Conservation (phyloP, 2,113 vertebrate genomes). For the Seriola quinqueradiata region DNA sequence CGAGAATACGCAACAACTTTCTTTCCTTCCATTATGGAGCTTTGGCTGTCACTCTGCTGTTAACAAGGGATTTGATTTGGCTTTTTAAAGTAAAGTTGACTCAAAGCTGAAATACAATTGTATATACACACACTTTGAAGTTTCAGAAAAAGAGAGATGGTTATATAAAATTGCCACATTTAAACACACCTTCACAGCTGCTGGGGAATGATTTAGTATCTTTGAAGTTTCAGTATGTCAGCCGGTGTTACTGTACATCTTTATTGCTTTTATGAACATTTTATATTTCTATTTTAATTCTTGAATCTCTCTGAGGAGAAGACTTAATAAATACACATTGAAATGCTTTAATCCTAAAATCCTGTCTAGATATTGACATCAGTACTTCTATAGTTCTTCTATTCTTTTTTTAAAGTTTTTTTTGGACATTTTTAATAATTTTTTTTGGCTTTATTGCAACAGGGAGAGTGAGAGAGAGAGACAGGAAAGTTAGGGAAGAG, state of each 20-base stretch:
- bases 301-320: neutral
- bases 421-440: too few species aligned
- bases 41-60: constrained; percentile 22
- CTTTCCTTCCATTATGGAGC: constrained; percentile 26
- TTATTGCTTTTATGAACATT: neutral
- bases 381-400: neutral
- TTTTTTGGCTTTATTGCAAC: too few species aligned
- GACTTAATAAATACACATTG: neutral
- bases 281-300: neutral
- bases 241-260: neutral
- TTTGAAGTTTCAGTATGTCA: constrained; percentile 5
- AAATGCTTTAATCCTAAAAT: neutral
- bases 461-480: too few species aligned
- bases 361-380: neutral
- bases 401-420: too few species aligned
- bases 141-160: neutral
- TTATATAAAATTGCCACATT: constrained; percentile 7
- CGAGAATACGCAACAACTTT: constrained; percentile 62
- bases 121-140: neutral
- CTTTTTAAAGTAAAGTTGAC: constrained; percentile 22
- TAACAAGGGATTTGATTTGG: constrained; percentile 23
- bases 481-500: too few species aligned
- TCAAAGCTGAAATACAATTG: constrained; percentile 14
- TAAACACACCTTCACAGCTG: constrained; percentile 27
- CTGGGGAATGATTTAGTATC: constrained; percentile 12